Base-by-base conservation (phyloP, 2,888 invertebrate genomes). In the Cyclophora albipunctata region DNA sequence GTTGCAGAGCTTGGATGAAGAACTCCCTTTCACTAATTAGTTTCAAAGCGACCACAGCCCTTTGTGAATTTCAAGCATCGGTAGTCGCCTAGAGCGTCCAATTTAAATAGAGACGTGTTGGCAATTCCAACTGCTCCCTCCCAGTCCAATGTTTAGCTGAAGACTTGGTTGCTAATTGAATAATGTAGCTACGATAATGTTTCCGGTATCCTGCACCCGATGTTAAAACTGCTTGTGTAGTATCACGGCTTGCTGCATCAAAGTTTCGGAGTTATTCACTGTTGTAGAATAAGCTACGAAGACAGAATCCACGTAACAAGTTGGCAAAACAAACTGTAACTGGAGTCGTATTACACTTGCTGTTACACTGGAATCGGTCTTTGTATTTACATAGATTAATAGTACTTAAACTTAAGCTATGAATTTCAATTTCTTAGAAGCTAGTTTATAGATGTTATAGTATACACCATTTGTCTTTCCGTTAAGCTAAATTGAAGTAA, bases 241-340 rank as follows among this genome's bases (percentile, higher is more conserved):
- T 78, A 78, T 85, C 81, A 76, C 77, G 81, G 87, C 86, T 87
- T 88, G 88, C 88, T 88, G 88, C 88, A 88, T 87, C 88, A 86
- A 85, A 80, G 69, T 81, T 75, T 76, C 60, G 64, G 59, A 62
- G 63, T 67, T 37, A 37, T 37, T 67, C 67, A 58, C 53, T 43
- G 33, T 34, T 59, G 61, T 59, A 60, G 47, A 53, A 37, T 63
- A 58, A 66, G 51, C 61, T 58, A 34, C 42, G 57, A 58, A 69
- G 63, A 69, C 64, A 71, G 67, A 71, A 75, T 68, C 74, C 68
- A 71, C 72, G 70, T 66, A 46, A 43, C 40, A 42, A n/a, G n/a
- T 47, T 54, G 45, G 45, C 20, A 45, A 48, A 42, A 53, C 42
- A 40, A 52, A 43, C 48, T 46, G 46, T 35, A 46, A 44, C 34